Conservation (phyloP, 1,140 invertebrate genomes). For the Trinorchestia longiramus region DNA sequence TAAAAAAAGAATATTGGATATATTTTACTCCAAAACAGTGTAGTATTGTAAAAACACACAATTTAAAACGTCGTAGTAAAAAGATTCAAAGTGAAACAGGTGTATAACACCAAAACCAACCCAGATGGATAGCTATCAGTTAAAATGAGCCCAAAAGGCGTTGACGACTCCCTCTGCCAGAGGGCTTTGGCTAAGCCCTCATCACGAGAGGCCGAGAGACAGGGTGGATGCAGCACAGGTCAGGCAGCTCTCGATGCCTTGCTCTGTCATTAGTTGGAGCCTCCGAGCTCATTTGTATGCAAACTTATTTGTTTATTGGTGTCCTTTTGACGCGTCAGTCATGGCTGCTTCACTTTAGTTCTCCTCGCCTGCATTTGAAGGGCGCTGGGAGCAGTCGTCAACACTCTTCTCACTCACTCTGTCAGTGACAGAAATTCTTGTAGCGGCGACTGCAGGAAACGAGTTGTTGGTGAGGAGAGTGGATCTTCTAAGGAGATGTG, state of each 20-base stretch:
- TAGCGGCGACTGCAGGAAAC: background rate
- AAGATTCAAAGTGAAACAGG: background rate
- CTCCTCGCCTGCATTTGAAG: background rate
- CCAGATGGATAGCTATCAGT: background rate
- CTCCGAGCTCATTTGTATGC: constrained; percentile 45
- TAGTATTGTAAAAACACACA: too few relatives aligned
- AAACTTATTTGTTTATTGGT: constrained; percentile 51
- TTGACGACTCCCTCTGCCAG: constrained; percentile 11
- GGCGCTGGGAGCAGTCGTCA: background rate
- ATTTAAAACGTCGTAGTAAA: background rate
- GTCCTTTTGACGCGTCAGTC: constrained; percentile 42
- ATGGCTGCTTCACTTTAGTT: background rate
- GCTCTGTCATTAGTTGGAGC: constrained; percentile 37
- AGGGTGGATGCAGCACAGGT: background rate
- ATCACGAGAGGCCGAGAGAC: background rate
- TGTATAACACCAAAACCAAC: background rate
- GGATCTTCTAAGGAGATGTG: background rate
- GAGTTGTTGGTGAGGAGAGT: background rate
- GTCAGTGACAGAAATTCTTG: background rate
- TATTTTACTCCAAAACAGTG: too few relatives aligned
- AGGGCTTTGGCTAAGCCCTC: background rate
- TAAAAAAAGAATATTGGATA: too few relatives aligned
- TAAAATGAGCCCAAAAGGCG: background rate
- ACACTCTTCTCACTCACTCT: background rate
- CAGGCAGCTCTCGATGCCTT: background rate